Percentiles rank a stretch among this genome's conserved stretches.
These are phyloP conservation scores for Spilarctia lutea DNA, from an alignment of 2,888 invertebrate genomes.

Conservation along the genomic window DNA sequence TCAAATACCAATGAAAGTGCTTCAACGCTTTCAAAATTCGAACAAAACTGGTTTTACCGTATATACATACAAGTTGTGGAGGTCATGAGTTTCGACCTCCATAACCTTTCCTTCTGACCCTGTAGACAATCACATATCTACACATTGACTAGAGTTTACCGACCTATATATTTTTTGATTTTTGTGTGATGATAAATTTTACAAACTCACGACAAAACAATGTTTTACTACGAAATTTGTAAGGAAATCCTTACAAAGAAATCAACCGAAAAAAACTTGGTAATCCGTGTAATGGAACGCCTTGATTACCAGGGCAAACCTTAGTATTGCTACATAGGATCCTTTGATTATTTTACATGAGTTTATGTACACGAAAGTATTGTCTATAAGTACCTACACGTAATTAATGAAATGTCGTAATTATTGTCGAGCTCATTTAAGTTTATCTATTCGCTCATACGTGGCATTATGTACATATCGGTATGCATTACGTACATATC, in stretches of 20 bases:
- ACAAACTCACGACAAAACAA: background rate
- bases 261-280: too few relatives aligned
- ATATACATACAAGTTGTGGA: conserved; percentile 9
- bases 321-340: background rate
- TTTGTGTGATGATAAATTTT: background rate
- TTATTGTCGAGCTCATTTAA: conserved; percentile 29
- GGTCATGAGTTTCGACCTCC: conserved; percentile 10
- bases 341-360: background rate
- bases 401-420: conserved; percentile 17
- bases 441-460: conserved; percentile 25
- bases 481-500: background rate
- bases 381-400: too few relatives aligned
- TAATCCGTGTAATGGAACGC: too few relatives aligned
- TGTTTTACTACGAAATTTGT: background rate
- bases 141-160: background rate
- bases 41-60: conserved; percentile 13
- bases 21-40: conserved; percentile 8
- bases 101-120: conserved; percentile 8
- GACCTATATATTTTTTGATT: background rate
- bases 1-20: background rate
- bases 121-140: background rate
- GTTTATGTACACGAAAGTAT: background rate
- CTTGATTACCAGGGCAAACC: background rate
- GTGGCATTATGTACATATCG: conserved; percentile 24
- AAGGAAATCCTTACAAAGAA: background rate